Base-by-base conservation (phyloP, 2,888 invertebrate genomes). In the Melipona bicolor region DNA sequence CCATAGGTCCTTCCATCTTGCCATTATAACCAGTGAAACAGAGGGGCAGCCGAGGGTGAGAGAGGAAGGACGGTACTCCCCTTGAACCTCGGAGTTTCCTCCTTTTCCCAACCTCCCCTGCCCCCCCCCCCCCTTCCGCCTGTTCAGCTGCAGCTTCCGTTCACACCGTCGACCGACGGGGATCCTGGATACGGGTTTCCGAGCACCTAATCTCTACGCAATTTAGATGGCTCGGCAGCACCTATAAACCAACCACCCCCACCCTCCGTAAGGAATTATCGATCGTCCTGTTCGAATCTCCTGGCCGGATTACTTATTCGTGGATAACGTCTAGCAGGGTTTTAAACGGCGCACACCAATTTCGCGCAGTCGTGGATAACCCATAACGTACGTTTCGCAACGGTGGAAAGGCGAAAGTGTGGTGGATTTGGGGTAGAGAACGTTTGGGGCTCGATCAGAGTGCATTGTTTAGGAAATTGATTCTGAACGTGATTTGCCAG, bases 191-290 rank as follows among this genome's bases (percentile, higher is more conserved):
- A 89, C 89, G 85, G 89, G 90, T 81, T 90, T 88, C 89, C 91
- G 90, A 88, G 87, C 89, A 88, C 87, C 92, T 92, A 92, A 92
- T 92, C 92, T 92, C 92, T 90, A 90, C 91, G 91, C 92, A 92
- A 92, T 93, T 93, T 93, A 91, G 91, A 89, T 90, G 88, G 90
- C 91, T 90, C 82, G 88, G 89, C 88, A 88, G 87, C 89, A 85
- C 90, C 92, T 90, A 91, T 92, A 89, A 91, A 90, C 90, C 86
- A 86, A 80, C 88, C 83, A 59, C 83, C 85, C 61, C 27, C 15
- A 2, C 52, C 52, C 52, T 83, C 85, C 79, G 85, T 89, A 85
- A 76, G 87, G 88, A 91, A 92, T 91, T 91, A 92, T 92, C 90
- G 92, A 92, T 92, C 84, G 84, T 84, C 90, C 85, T 81, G 83